Conservation (phyloP, 2,888 invertebrate species). For the Phymatocera aterrima region DNA sequence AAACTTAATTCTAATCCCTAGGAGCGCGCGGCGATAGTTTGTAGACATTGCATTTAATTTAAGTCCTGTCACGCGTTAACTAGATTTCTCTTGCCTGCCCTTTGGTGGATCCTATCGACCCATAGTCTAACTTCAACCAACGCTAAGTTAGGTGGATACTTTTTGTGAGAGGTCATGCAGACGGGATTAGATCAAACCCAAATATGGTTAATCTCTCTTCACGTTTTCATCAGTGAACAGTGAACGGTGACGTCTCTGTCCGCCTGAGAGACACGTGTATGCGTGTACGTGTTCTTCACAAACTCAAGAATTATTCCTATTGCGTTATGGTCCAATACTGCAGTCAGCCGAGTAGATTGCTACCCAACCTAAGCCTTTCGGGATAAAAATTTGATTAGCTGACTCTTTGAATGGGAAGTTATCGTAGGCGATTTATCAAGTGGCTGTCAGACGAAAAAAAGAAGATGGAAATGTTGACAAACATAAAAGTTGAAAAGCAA, state of each 20-base stretch:
- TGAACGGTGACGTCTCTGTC: constrained; percentile 22
- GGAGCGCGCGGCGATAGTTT: not conserved
- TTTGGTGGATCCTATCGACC: constrained; percentile 28
- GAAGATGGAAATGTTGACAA: not conserved
- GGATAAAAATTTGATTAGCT: constrained; percentile 31
- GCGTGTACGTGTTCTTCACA: not conserved
- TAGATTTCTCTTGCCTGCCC: constrained; percentile 39
- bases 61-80: constrained; percentile 34
- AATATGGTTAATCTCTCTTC: constrained; percentile 41
- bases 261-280: not conserved
- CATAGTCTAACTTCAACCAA: not conserved
- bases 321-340: not conserved
- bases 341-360: not conserved
- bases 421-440: constrained; percentile 15
- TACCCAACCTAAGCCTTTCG: not conserved
- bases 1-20: constrained; percentile 17
- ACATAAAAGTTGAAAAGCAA: not conserved
- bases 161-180: constrained; percentile 20
- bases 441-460: not conserved
- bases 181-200: constrained; percentile 39
- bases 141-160: not conserved
- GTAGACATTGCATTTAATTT: constrained; percentile 30
- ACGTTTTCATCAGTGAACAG: constrained; percentile 29
- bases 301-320: constrained; percentile 8
- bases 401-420: constrained; percentile 16